phyloP scores from a whole-genome alignment of 2,113 vertebrate genomes.

The Protobothrops flavoviridis region DNA sequence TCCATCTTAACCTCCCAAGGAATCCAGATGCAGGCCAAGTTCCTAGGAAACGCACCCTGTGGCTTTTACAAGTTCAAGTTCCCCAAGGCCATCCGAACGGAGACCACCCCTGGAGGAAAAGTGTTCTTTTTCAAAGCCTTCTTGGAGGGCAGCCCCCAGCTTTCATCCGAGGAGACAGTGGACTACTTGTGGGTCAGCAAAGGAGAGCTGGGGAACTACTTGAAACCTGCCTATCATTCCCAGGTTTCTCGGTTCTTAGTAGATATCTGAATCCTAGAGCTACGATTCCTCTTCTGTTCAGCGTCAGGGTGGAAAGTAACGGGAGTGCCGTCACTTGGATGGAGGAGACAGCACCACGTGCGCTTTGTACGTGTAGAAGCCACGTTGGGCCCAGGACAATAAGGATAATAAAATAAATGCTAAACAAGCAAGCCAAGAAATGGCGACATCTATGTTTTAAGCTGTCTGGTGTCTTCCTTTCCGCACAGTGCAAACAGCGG shows the following conservation, averaged over 20 bases:
- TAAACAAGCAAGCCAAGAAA: neutral
- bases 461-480: neutral
- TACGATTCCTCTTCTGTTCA: neutral
- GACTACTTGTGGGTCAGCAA: conserved; percentile 84
- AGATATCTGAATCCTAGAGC: conserved; percentile 65
- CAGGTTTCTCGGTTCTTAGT: conserved; percentile 83
- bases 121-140: conserved; percentile 98
- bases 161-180: conserved; percentile 47
- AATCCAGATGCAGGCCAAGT: conserved; percentile 76
- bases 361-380: neutral
- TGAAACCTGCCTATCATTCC: conserved; percentile 83
- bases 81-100: conserved; percentile 76
- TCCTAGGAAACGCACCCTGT: conserved; percentile 89
- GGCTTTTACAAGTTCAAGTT: conserved; percentile 96
- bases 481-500: neutral
- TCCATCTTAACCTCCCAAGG: conserved; percentile 61
- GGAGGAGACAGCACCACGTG: neutral
- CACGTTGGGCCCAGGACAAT: conserved; percentile 45
- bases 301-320: conserved; percentile 14
- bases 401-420: conserved; percentile 43
- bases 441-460: neutral
- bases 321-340: neutral
- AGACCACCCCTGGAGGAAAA: conserved; percentile 79
- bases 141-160: conserved; percentile 65
- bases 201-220: conserved; percentile 82